A percentile compares a stretch with the other conserved stretches of the same genome.
phyloP scores from a whole-genome alignment of 2,113 vertebrate species.

The Ptyas mucosa region DNA sequence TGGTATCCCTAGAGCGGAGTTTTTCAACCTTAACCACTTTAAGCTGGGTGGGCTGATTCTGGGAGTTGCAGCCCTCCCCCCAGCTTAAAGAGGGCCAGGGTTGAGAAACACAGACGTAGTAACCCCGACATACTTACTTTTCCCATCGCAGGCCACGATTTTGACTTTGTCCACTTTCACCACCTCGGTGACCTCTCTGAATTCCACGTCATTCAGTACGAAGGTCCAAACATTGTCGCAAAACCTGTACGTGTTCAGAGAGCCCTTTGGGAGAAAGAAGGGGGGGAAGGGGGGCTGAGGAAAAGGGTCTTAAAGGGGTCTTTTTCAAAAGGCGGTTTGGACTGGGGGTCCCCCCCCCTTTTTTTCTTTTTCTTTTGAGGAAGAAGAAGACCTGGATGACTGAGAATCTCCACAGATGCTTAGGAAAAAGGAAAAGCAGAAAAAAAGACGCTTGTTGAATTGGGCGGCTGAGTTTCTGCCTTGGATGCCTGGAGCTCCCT shows the following conservation, averaged over 20 bases:
- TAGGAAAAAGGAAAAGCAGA: not conserved
- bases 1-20: not conserved
- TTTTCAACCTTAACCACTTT: not conserved
- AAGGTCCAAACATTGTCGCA: slow-evolving; percentile 99
- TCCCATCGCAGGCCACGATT: slow-evolving; percentile 97
- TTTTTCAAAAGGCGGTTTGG: too few species aligned
- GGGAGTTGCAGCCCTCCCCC: not conserved
- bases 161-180: slow-evolving; percentile 99
- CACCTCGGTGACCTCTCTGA: slow-evolving; percentile 95
- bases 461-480: too few species aligned
- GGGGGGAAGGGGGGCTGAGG: not conserved
- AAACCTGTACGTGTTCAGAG: slow-evolving; percentile 96
- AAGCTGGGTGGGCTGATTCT: not conserved
- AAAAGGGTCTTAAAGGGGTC: too few species aligned
- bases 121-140: slow-evolving; percentile 76
- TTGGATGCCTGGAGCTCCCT: too few species aligned
- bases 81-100: not conserved
- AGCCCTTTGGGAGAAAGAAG: slow-evolving; percentile 76
- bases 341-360: too few species aligned
- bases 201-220: slow-evolving; percentile 96
- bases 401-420: not conserved
- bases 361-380: too few species aligned
- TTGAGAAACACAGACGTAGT: not conserved
- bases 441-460: too few species aligned
- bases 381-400: too few species aligned